Evolutionary conservation across 2,888 invertebrate genomes (phyloP).

Genomic region (Tryphoninae sp.): DNA sequence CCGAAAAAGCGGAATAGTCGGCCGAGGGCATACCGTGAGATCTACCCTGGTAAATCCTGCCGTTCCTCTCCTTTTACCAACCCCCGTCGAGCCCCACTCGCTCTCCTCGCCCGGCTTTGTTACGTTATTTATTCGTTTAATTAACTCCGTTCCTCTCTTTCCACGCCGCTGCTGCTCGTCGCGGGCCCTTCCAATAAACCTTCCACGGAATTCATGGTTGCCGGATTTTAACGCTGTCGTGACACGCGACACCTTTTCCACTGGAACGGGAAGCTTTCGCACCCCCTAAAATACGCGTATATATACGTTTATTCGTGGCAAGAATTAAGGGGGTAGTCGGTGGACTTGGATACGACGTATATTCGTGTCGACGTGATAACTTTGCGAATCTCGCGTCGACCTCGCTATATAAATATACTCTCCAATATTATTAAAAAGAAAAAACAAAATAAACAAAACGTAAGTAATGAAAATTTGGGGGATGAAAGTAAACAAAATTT

Average conservation of each 20-base stretch:
- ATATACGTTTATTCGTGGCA: background rate
- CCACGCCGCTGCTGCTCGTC: slow-evolving; percentile 29
- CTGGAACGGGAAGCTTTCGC: slow-evolving; percentile 10
- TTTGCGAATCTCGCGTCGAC: background rate
- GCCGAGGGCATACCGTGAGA: background rate
- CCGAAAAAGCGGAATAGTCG: slow-evolving; percentile 24
- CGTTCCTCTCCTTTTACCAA: background rate
- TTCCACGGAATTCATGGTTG: slow-evolving; percentile 63
- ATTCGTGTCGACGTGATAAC: background rate
- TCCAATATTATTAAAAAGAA: background rate
- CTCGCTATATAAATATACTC: background rate
- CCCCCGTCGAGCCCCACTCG: slow-evolving; percentile 22
- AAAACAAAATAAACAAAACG: background rate
- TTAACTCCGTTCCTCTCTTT: slow-evolving; percentile 73
- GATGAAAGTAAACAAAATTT: background rate
- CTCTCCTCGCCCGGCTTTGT: slow-evolving; percentile 71
- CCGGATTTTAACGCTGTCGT: slow-evolving; percentile 72
- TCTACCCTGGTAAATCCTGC: background rate
- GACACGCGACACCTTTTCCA: slow-evolving; percentile 72
- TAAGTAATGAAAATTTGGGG: background rate
- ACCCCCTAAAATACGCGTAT: background rate
- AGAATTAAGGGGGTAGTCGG: background rate
- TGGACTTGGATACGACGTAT: background rate
- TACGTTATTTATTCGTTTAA: slow-evolving; percentile 80
- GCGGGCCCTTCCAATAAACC: slow-evolving; percentile 73